Base-by-base conservation (phyloP, 1,140 invertebrate genomes). In the Lineus longissimus region DNA sequence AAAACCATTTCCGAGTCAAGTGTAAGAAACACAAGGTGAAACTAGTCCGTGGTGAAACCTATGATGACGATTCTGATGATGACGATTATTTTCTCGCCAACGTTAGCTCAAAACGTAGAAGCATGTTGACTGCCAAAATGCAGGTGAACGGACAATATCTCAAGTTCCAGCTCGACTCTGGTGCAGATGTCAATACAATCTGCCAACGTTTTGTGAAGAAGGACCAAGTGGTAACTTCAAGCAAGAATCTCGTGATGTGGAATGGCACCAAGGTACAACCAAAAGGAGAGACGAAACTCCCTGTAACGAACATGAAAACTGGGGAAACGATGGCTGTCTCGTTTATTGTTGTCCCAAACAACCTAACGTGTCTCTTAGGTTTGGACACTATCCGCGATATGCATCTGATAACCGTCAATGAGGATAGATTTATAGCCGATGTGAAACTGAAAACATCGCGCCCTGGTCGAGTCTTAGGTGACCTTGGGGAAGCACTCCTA, bases 341-440 rank as follows among this genome's bases (percentile, higher is more conserved):
- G 4, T 51, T 51, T n/a, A 4, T 27, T 23, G n/a, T 51, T n/a
- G 25, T 51, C 6, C n/a, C n/a, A 6, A 51, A 51, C 47, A n/a
- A 51, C 25, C 19, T 51, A 9, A 23, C 25, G 6, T 51, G 47
- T n/a, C 25, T 51, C 4, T n/a, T 51, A 51, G 47, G 47, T n/a
- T n/a, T 51, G n/a, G n/a, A 43, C n/a, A 13, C 27, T n/a, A 23
- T 41, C 15, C 31, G 13, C 2, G 36, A 40, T 6, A 59, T 59
- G 58, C 13, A 22, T 4, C 25, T 59, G 19, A 59, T 59, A 7
- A 59, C 58, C 17, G 33, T 59, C 30, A 36, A 59, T 31, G 40
- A 59, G 30, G 11, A 13, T 15, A 4, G 36, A 11, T 59, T 59
- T 27, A 25, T 59, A 6, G 6, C 29, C 2, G 9, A 9, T 22